Base-by-base conservation (phyloP, 2,113 vertebrate species). In the Leiothrix lutea region DNA sequence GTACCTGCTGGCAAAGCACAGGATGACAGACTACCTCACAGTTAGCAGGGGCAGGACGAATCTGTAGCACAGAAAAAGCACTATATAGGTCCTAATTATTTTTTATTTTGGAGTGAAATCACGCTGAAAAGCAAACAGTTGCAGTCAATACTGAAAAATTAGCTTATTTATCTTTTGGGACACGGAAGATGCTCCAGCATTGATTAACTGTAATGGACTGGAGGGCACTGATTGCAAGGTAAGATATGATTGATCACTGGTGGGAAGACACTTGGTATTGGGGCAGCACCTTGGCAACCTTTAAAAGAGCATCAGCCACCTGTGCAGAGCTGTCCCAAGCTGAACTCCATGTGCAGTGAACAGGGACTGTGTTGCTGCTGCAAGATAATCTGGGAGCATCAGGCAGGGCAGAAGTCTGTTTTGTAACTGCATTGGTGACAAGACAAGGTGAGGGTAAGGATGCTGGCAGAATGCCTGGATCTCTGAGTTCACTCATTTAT, bases 71-170 rank as follows among this genome's bases (percentile, higher is more conserved):
- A 88, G 66, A 78, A 16, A 88, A 90, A 80, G 26, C 25, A 71
- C 22, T 78, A n/a, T 36, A 21, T 21, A 44, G 26, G 29, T 81
- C 36, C 67, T 73, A 80, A 88, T 74, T 86, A 1, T 67, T 84
- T 86, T 95, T 80, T 69, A 82, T 93, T 96, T 80, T 73, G 50
- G n/a, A 80, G 62, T 80, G 51, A 85, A 90, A 94, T 72, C 72
- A 77, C 0, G 0, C 48, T 73, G 87, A 90, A 94, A 92, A 95
- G 65, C 40, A 70, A 92, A 80, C 21, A 67, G 29, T 67, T 71
- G 38, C 47, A 74, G 50, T 88, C 86, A 86, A 80, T 89, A 61
- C 19, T 87, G 83, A 90, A 75, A 91, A 85, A 94, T n/a, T 24
- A 95, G 64, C 65, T 94, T 61, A 48, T 44, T 92, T 93, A 94